Base-by-base conservation (phyloP, 2,888 invertebrate species). In the Phengaris alcon region DNA sequence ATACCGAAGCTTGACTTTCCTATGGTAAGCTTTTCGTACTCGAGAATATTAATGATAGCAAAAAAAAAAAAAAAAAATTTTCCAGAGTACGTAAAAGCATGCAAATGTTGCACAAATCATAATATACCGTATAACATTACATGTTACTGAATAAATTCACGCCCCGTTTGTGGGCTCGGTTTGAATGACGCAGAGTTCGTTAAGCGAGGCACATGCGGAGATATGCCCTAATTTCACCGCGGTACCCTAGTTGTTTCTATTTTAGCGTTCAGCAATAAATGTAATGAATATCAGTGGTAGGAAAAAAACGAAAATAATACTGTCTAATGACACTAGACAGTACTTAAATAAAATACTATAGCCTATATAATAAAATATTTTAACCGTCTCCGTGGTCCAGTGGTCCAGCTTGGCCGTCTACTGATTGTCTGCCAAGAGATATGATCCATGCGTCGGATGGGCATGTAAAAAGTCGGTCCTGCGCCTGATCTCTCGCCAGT, bases 111-210 rank as follows among this genome's bases (percentile, higher is more conserved):
- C 51, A 52, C 35, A 72, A 72, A 72, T 70, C 51, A 70, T 72
- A 68, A 68, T 68, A 69, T 46, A 48, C 52, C 72, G 52, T 72
- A 72, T 51, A 72, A 35, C 54, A 72, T 72, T 72, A 72, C 72
- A 72, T 72, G 75, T 57, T 55, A 68, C 55, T 79, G 79, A 78
- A 79, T 79, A 78, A 79, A 76, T 79, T 78, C 79, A 73, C 75
- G 76, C 79, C 76, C 77, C 78, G 79, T 77, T 78, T 78, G 74
- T 77, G 74, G 75, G 73, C 74, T 74, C 74, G 68, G 75, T 77
- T 68, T 70, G 70, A 74, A 76, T 74, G n/a, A 59, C 74, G 46
- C 13, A 55, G 75, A 69, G 75, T 69, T 75, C 69, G 75, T 75
- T 75, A 69, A 57, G 69, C 75, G 57, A 69, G 22, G 75, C 75